phyloP scores from a whole-genome alignment of 2,888 invertebrate species.

The Perithous albicinctus region DNA sequence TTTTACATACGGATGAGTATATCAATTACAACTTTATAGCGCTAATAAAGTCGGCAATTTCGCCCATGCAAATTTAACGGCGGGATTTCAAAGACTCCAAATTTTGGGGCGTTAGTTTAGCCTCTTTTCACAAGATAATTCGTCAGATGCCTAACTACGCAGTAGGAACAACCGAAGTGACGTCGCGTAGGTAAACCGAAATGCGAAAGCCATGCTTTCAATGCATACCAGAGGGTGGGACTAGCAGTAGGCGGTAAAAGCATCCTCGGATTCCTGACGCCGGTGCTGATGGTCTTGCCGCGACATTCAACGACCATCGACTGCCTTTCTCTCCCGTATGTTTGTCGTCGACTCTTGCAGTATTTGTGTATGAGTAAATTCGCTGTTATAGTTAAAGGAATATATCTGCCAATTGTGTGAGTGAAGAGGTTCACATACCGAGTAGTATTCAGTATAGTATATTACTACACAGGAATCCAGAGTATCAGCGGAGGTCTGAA shows the following conservation, averaged over 20 bases:
- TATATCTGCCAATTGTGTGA: conserved; percentile 13
- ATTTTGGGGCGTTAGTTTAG: not conserved
- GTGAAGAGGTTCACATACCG: conserved; percentile 4
- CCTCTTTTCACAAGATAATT: not conserved
- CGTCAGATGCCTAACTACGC: not conserved
- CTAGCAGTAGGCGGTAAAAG: conserved; percentile 33
- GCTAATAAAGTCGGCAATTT: not conserved
- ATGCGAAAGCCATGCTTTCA: conserved; percentile 44
- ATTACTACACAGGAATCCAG: conserved; percentile 42
- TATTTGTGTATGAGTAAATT: not conserved
- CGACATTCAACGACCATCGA: conserved; percentile 53
- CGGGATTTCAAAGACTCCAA: not conserved
- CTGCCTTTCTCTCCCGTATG: conserved; percentile 1
- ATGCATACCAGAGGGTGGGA: conserved; percentile 28
- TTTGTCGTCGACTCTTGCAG: conserved; percentile 28
- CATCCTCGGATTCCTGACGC: conserved; percentile 47
- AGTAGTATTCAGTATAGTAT: not conserved
- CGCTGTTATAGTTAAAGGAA: conserved; percentile 21
- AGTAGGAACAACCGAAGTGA: not conserved
- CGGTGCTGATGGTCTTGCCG: conserved; percentile 40
- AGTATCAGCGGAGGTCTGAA: conserved; percentile 43
- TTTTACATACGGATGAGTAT: no score
- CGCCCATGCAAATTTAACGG: not conserved
- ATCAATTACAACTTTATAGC: no score
- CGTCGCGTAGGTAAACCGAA: conserved; percentile 17